Evolutionary conservation across 2,888 invertebrate species (phyloP).

Genomic region (Macrostomum cliftonense): DNA sequence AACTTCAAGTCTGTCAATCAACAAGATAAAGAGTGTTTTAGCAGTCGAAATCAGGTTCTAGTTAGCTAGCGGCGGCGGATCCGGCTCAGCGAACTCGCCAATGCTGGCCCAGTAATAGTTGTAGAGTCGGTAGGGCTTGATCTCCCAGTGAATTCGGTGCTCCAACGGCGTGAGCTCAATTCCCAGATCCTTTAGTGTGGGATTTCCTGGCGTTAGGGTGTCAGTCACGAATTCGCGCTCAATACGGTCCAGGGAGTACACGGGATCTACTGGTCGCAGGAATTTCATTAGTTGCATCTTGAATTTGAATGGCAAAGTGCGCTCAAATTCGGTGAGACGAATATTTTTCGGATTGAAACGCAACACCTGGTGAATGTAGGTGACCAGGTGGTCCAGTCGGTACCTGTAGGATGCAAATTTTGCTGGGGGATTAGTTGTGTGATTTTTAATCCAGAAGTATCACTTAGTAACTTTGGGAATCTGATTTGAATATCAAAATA

Average conservation of each 20-base stretch:
- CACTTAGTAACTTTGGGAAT: no score
- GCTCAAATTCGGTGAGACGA: neutral
- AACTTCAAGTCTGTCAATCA: no score
- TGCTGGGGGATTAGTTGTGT: no score
- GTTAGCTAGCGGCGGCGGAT: conserved; percentile 15
- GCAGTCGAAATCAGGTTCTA: no score
- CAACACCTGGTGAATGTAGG: conserved; percentile 4
- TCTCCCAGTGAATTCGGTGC: conserved; percentile 60
- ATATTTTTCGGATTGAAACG: conserved; percentile 6
- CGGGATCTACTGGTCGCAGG: conserved; percentile 49
- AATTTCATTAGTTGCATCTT: conserved; percentile 49
- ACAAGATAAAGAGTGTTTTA: no score
- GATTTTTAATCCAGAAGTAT: no score
- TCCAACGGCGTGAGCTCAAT: conserved; percentile 57
- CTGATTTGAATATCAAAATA: no score
- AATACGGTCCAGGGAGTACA: conserved; percentile 57
- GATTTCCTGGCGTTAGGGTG: conserved; percentile 40
- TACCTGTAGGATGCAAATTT: no score
- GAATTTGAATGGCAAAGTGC: conserved; percentile 28
- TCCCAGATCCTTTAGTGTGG: conserved; percentile 70
- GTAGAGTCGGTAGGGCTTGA: conserved; percentile 51
- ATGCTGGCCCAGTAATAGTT: conserved; percentile 54
- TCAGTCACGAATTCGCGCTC: conserved; percentile 66
- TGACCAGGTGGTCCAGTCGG: conserved; percentile 7
- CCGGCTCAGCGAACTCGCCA: conserved; percentile 50